phyloP scores from a whole-genome alignment of 30 jellyfish, hydroid and myxozoan species.

The Rhopilema esculentum region DNA sequence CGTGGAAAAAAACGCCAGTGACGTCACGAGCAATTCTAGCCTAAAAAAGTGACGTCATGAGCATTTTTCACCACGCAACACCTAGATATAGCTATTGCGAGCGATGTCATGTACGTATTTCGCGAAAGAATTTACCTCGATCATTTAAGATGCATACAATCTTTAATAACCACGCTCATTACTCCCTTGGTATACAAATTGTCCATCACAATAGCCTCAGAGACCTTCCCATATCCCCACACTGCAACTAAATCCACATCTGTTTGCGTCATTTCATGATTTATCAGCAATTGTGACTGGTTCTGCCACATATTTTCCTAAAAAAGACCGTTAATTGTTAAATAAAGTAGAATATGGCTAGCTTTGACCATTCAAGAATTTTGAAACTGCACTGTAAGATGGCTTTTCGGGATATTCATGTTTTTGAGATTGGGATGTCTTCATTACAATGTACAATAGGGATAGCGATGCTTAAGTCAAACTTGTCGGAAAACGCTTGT shows the following conservation, averaged over 20 bases:
- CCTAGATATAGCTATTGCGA: no score
- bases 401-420: no score
- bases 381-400: no score
- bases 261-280: background rate
- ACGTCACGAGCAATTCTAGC: no score
- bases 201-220: background rate
- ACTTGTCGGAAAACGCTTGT: no score
- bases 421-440: no score
- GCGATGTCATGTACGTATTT: background rate
- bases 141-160: background rate
- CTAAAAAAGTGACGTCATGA: background rate
- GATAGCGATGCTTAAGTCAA: no score
- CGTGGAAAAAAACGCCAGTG: no score
- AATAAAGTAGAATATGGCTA: no score
- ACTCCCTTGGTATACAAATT: background rate
- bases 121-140: background rate
- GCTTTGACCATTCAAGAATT: background rate
- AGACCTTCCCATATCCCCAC: background rate
- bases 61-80: no score
- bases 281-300: slow-evolving; percentile 65
- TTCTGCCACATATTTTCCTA: slow-evolving; percentile 64
- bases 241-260: background rate
- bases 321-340: background rate
- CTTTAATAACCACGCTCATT: background rate
- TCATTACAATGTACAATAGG: no score